Evolutionary conservation across 2,113 vertebrate genomes (phyloP), one percentile per base, ranked within the genome.

Genomic region (Pogonocichla stellata): DNA sequence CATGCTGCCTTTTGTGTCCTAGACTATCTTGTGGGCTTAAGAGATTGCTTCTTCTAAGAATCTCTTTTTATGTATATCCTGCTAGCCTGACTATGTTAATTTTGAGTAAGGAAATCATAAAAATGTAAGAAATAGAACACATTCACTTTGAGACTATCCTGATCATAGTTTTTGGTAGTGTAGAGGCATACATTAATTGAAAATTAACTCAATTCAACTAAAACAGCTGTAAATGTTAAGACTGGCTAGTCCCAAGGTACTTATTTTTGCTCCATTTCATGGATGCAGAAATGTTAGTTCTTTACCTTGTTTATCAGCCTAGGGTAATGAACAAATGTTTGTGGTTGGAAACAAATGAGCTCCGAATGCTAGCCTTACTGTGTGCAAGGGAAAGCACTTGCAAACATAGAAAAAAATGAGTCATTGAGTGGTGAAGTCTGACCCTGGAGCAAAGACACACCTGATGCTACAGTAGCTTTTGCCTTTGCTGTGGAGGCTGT

Each of bases 301-400:
- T 94, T 93, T 88, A 83, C 28, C 14, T 26, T 83, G 56, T 60
- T 86, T 64, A 95, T 94, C 81, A 94, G 57, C 29, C 51, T 78
- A 77, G 38, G n/a, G 22, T 93, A 93, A 90, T 57, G 81, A 92
- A 83, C 62, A 94, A 93, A 90, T 77, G 50, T 94, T 96, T 96
- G 56, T 73, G 60, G 60, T 60, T 53, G 60, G 75, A 95, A 94
- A 86, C 38, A 93, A 90, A 78, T 74, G 80, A 88, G n/a, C 60
- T 88, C 19, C 31, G 12, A 48, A 28, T 0, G 2, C 38, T 77
- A 86, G 16, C 48, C 18, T 88, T 93, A 38, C 34, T 45, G 16
- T 42, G 25, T 86, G 79, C 53, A 16, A 9, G 25, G 42, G 22
- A 88, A 92, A 92, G 73, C 54, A 42, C 45, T 70, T 57, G n/a